Conservation (phyloP, 2,888 invertebrate genomes). For the Ophioninae sp. region DNA sequence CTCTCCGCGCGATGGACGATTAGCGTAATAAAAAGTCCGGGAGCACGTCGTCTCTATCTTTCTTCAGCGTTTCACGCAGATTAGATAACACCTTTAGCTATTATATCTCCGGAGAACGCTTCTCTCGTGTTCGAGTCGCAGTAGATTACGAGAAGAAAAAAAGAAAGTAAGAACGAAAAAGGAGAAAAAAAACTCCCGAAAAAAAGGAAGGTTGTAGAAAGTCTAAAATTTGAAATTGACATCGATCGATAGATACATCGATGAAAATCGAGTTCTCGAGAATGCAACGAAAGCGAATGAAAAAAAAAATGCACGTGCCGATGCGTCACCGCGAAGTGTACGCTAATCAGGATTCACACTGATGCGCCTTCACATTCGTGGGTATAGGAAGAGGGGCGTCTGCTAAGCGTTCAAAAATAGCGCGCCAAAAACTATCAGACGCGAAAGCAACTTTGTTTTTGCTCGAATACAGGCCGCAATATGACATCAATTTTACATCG, state of each 20-base stretch:
- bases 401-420: constrained; percentile 71
- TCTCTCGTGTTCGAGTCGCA: neutral
- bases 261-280: too few species aligned
- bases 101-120: constrained; percentile 38
- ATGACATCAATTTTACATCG: neutral
- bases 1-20: constrained; percentile 7
- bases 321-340: neutral
- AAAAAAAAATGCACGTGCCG: too few species aligned
- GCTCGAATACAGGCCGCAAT: neutral
- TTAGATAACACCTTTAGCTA: constrained; percentile 56
- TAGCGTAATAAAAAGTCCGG: constrained; percentile 28
- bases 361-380: constrained; percentile 20
- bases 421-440: constrained; percentile 71
- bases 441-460: constrained; percentile 8
- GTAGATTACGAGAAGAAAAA: neutral
- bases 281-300: too few species aligned
- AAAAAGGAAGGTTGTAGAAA: neutral
- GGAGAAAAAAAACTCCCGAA: neutral
- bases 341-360: constrained; percentile 4
- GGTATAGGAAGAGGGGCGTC: constrained; percentile 49
- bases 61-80: constrained; percentile 40
- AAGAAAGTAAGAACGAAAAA: neutral
- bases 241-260: too few species aligned
- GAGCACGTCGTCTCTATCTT: constrained; percentile 37
- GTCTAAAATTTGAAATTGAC: neutral